Evolutionary conservation across 92 coral and sea anemone genomes (phyloP), one percentile per base, ranked within the genome.

Genomic region (Paramuricea clavata): DNA sequence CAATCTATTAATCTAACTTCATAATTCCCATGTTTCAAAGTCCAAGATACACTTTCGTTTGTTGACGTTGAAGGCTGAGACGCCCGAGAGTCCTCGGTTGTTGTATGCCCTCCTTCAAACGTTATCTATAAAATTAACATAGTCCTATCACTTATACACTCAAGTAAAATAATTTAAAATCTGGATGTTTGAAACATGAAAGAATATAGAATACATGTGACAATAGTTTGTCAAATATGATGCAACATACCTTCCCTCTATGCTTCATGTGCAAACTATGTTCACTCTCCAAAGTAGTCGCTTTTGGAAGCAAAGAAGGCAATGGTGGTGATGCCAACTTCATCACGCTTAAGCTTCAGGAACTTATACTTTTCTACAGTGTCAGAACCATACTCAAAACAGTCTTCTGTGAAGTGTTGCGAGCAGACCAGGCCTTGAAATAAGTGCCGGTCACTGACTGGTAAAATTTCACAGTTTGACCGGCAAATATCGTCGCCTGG

Each of bases 391-490:
- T 65, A 65, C 33, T 65, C 35, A 65, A 65, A 65, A 65, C 72
- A 65, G 17, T 65, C 72, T 28, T 65, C 32, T 6, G 72, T 65
- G 33, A 65, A 83, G 43, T 71, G 81, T 28, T 83, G 52, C 41
- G n/a, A n/a, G n/a, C n/a, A n/a, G n/a, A n/a, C n/a, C n/a, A n/a
- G n/a, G n/a, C n/a, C n/a, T n/a, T n/a, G n/a, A n/a, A n/a, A n/a
- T n/a, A n/a, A n/a, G n/a, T n/a, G n/a, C n/a, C n/a, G n/a, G n/a
- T n/a, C n/a, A n/a, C n/a, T n/a, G n/a, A n/a, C n/a, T n/a, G n/a
- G n/a, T n/a, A n/a, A n/a, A n/a, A n/a, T n/a, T n/a, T n/a, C n/a
- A n/a, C n/a, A n/a, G n/a, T n/a, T n/a, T n/a, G n/a, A n/a, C n/a
- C n/a, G n/a, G n/a, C n/a, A n/a, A n/a, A n/a, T n/a, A n/a, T n/a